Evolutionary conservation across 2,113 vertebrate species (phyloP).

Genomic region (Periophthalmodon schlosseri): DNA sequence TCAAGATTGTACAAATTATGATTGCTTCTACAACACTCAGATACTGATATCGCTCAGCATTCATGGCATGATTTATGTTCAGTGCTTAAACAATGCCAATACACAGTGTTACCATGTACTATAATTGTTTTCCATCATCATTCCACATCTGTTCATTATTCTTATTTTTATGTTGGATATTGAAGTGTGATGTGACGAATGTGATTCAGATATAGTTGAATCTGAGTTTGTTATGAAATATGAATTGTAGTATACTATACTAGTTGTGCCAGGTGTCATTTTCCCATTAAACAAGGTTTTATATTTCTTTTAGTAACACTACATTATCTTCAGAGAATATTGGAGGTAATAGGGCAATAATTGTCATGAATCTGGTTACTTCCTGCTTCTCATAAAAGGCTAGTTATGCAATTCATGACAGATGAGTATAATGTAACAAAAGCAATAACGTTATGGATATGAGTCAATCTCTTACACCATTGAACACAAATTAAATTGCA

Average conservation of each 20-base stretch:
- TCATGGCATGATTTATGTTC: no score
- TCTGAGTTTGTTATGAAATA: not conserved
- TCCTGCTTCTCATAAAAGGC: slow-evolving; percentile 6
- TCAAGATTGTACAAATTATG: no score
- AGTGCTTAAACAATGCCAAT: no score
- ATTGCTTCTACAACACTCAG: no score
- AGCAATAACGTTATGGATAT: slow-evolving; percentile 11
- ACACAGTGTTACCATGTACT: no score
- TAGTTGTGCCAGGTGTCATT: not conserved
- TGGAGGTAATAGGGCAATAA: not conserved
- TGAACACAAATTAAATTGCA: not conserved
- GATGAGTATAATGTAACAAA: slow-evolving; percentile 11
- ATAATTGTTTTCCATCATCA: no score
- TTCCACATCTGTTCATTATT: no score
- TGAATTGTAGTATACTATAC: not conserved
- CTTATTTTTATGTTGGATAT: no score
- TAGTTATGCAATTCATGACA: not conserved
- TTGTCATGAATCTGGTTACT: slow-evolving; percentile 7
- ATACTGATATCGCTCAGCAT: no score
- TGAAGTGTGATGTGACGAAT: no score
- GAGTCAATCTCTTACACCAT: not conserved
- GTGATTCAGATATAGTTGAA: not conserved
- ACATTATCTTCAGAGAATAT: not conserved
- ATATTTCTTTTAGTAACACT: not conserved
- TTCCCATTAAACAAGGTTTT: not conserved